phyloP scores from a whole-genome alignment of 2,113 vertebrate species.

The Cyanocitta stelleri region DNA sequence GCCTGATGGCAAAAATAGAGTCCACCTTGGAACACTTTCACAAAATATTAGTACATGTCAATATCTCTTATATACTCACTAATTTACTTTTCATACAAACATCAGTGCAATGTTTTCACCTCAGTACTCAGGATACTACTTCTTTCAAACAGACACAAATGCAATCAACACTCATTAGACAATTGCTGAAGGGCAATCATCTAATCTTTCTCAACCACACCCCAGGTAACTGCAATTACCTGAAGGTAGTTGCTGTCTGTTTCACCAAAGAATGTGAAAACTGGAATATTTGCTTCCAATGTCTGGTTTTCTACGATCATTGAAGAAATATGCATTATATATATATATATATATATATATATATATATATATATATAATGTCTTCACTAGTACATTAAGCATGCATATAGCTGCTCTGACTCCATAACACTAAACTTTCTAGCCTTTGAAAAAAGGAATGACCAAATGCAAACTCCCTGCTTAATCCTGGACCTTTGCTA shows the following conservation, averaged over 20 bases:
- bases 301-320: neutral
- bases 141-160: neutral
- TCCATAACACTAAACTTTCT: neutral
- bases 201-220: neutral
- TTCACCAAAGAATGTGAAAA: neutral
- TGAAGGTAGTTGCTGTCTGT: neutral
- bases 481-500: neutral
- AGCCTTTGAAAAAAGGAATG: neutral
- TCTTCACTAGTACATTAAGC: neutral
- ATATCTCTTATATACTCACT: neutral
- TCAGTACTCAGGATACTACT: neutral
- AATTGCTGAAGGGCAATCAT: neutral
- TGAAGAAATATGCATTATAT: neutral
- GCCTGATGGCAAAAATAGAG: neutral
- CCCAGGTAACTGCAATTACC: neutral
- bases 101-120: neutral
- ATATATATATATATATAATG: neutral
- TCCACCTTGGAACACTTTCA: neutral
- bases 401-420: neutral
- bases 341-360: neutral
- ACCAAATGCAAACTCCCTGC: neutral
- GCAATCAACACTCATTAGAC: neutral
- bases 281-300: neutral
- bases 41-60: neutral
- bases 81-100: neutral